Base-by-base conservation (phyloP, 2,888 invertebrate genomes). In the Neoitamus cyanurus region DNA sequence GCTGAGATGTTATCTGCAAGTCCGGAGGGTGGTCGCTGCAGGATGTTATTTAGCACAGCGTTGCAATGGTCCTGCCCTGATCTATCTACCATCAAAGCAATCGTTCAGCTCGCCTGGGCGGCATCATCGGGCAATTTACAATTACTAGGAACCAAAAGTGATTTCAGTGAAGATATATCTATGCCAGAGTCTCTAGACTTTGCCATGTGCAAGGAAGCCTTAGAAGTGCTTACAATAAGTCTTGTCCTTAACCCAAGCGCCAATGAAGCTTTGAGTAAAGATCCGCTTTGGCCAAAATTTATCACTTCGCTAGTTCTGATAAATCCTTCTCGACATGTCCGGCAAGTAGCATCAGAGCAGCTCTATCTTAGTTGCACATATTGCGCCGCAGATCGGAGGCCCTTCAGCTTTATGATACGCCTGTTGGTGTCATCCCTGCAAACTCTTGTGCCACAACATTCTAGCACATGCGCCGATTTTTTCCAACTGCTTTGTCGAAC, bases 151-250 rank as follows among this genome's bases (percentile, higher is more conserved):
- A 94, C 93, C 89, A 93, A 93, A 36, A 92, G 92, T 85, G 93
- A 92, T 86, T 91, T 91, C 83, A 90, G 89, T 72, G 89, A 90
- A 46, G 90, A 90, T 75, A 91, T 90, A 70, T 92, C 93, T 86
- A 91, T 92, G 86, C 94, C 95, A 30, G 95, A 95, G 87, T 93
- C 94, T 3, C 94, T 94, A 87, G 95, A 95, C 88, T 89, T 92
- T 89, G 77, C 91, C 92, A 95, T 97, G 89, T 97, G 97, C 88
- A 96, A 97, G 88, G 98, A 98, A 92, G 97, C 98, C 75, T 93
- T 99, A 90, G 98, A 99, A 92, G 95, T 98, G 86, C 92, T 99
- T 86, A 97, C 97, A 78, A 94, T 98, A 87, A 96, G 97, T 87
- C 94, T 98, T 90, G 96, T 97, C 75, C 92, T 99, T 77, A 97